phyloP scores from a whole-genome alignment of 30 jellyfish, hydroid and myxozoan species.

The Nemopilema nomurai region DNA sequence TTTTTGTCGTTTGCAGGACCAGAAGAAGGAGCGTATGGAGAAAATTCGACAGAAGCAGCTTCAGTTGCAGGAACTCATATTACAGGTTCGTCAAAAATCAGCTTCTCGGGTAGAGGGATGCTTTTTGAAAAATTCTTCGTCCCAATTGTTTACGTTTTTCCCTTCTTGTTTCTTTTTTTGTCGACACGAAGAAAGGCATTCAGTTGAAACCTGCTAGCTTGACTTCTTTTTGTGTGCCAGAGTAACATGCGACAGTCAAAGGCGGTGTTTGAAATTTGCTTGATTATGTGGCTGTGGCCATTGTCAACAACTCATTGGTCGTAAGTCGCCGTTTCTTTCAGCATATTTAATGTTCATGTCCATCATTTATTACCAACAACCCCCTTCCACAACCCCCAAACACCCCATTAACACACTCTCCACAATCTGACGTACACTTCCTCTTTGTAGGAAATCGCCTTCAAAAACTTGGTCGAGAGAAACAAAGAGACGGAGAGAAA shows the following conservation, averaged over 20 bases:
- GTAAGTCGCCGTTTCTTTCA: no score
- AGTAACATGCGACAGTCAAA: no score
- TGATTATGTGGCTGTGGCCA: no score
- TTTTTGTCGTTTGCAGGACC: conserved; percentile 50
- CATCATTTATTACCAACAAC: no score
- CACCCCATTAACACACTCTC: background rate
- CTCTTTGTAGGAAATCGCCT: conserved; percentile 86
- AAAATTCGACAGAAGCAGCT: conserved; percentile 92
- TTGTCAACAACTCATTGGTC: no score
- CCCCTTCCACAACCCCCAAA: background rate
- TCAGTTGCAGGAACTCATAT: conserved; percentile 89
- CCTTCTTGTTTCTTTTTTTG: no score
- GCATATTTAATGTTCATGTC: no score
- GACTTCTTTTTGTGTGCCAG: no score
- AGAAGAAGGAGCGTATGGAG: conserved; percentile 82
- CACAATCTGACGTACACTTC: background rate
- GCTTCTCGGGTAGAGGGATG: no score
- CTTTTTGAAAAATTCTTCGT: no score
- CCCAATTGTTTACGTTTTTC: no score
- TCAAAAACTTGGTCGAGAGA: conserved; percentile 91
- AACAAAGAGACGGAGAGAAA: conserved; percentile 76
- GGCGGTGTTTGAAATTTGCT: no score
- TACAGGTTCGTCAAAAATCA: conserved; percentile 89
- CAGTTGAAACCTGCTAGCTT: background rate
- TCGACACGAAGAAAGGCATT: background rate